Evolutionary conservation across 2,888 invertebrate genomes (phyloP).

Genomic region (Salticus scenicus): DNA sequence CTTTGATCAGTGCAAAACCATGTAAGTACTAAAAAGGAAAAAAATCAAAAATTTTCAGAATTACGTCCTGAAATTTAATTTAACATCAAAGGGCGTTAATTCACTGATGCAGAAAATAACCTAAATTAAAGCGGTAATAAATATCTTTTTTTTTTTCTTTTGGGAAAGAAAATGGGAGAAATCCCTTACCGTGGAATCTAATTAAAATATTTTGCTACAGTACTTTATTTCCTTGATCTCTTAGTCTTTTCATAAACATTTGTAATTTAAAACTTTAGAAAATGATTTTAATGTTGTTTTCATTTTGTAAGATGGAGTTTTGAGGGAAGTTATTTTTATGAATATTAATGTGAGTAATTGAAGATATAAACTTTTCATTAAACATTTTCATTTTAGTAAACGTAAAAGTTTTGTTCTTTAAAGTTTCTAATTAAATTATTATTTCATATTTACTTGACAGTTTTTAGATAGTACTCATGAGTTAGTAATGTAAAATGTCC

Average conservation of each 20-base stretch:
- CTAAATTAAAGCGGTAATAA: conserved; percentile 27
- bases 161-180: not conserved
- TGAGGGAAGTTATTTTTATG: no score
- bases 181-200: conserved; percentile 19
- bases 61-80: conserved; percentile 37
- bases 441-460: no score
- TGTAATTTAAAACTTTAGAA: conserved; percentile 7
- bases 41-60: not conserved
- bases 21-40: not conserved
- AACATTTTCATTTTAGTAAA: no score
- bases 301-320: not conserved
- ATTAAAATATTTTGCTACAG: conserved; percentile 33
- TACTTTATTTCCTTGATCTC: conserved; percentile 29
- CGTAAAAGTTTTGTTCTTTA: no score
- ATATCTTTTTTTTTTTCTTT: conserved; percentile 8
- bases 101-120: conserved; percentile 38
- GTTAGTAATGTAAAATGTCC: no score
- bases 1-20: not conserved
- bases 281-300: not conserved
- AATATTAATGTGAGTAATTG: no score
- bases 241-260: not conserved
- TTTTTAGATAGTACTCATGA: no score
- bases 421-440: no score
- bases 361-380: no score
- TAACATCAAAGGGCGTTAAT: conserved; percentile 48